Evolutionary conservation across 1,140 invertebrate species (phyloP), one percentile per base, ranked within the genome.

Genomic region (Drepana arcuata): DNA sequence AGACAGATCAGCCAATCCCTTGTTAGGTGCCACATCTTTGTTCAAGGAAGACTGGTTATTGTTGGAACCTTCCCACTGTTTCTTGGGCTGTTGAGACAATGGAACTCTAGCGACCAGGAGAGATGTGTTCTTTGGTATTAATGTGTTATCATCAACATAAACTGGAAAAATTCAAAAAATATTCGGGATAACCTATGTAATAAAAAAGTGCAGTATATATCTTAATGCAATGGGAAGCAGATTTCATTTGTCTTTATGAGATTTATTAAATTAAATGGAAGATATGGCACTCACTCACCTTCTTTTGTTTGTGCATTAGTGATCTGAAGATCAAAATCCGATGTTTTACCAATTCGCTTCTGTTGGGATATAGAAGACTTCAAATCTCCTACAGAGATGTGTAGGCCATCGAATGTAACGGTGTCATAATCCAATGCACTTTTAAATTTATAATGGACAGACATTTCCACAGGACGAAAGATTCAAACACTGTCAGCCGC

Each of bases 371-470:
- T 99, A 26, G 93, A 90, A 63, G 95, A 93, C 82, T 99, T 99
- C 31, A 99, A 86, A 74, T 99, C 97, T 12, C 89, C 91, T 47
- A 98, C 92, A 27, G 95, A 96, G 65, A 99, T 98, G 70, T 97
- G 93, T 16, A 99, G 85, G 26, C 96, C 96, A 89, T 99, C 97
- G 75, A 99, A 98, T 12, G 94, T 96, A 27, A 99, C 91, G 2
- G 96, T 97, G 72, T 98, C 95, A 85, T 93, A 97, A 67, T 97
- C 93, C 56, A 96, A 87, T 31, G 94, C 92, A 59, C 95, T 96
- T 85, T 98, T 98, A 73, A 99, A 99, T 84, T 99, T 99, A 84
- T 99, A 99, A 84, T 99, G 96, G 41, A 99, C 94, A 59, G 95
- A 98, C 92, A 97, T 97, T 60, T 75, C 74, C 47, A 50, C 40